phyloP scores from a whole-genome alignment of 2,797 vertebrate genomes.

The Tadarida brasiliensis region DNA sequence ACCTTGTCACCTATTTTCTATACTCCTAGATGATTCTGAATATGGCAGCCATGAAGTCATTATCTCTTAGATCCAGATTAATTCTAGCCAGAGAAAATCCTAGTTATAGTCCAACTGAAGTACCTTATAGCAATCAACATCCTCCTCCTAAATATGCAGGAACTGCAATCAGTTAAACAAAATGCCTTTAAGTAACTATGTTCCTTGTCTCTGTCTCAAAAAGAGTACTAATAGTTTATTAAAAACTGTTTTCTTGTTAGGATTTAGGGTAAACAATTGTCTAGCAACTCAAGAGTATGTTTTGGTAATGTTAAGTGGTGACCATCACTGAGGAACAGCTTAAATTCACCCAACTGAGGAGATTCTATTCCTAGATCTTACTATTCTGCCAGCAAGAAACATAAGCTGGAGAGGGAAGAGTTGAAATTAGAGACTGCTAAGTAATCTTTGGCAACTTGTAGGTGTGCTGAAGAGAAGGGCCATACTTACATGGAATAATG shows the following conservation, averaged over 20 bases:
- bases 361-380: conserved; percentile 83
- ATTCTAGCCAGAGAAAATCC: conserved; percentile 8
- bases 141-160: neutral
- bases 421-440: conserved; percentile 83
- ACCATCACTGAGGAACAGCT: conserved; percentile 74
- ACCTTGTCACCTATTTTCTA: neutral
- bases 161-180: neutral
- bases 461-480: conserved; percentile 68
- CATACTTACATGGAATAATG: conserved; percentile 62
- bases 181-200: neutral
- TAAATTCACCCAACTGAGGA: conserved; percentile 82
- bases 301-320: conserved; percentile 64
- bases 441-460: conserved; percentile 76
- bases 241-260: conserved; percentile 21
- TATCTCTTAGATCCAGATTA: conserved; percentile 25
- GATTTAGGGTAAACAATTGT: conserved; percentile 33
- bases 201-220: neutral
- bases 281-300: conserved; percentile 43
- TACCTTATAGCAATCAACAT: neutral
- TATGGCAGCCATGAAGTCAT: neutral
- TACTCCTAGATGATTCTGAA: neutral
- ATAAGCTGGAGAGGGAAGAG: conserved; percentile 79
- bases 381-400: conserved; percentile 81
- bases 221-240: neutral
- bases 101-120: neutral